A percentile compares a stretch with the other conserved stretches of the same genome.
phyloP scores from a whole-genome alignment of 2,797 vertebrate genomes.

The Micropoecilia bifurca region DNA sequence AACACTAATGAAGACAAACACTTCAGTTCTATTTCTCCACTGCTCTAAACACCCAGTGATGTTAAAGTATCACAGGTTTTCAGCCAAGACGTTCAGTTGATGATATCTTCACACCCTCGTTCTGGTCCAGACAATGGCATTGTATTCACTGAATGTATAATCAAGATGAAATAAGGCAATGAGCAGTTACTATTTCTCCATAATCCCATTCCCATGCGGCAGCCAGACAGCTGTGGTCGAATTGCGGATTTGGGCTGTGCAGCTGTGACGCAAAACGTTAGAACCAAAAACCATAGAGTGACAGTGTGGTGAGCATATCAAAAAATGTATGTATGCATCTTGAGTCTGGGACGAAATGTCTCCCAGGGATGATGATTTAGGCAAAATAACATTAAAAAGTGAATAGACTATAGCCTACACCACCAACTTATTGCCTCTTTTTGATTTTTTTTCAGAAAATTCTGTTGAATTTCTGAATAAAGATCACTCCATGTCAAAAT shows the following conservation, averaged over 20 bases:
- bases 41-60: background rate
- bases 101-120: background rate
- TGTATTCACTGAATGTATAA: conserved; percentile 13
- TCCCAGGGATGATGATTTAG: background rate
- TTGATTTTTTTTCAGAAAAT: background rate
- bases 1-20: background rate
- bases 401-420: background rate
- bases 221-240: conserved; percentile 15
- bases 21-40: background rate
- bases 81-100: background rate
- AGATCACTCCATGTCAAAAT: background rate
- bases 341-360: background rate
- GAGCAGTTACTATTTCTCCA: conserved; percentile 8
- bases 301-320: background rate
- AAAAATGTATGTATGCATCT: background rate
- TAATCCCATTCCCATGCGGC: conserved; percentile 14
- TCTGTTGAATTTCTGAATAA: background rate
- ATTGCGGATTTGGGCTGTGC: background rate
- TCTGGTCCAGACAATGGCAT: conserved; percentile 2
- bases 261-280: conserved; percentile 8
- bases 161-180: conserved; percentile 14
- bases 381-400: background rate
- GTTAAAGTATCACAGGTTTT: conserved; percentile 1
- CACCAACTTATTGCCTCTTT: background rate
- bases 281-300: conserved; percentile 5